phyloP scores from a whole-genome alignment of 2,797 vertebrate genomes.

The Glossophaga mutica region DNA sequence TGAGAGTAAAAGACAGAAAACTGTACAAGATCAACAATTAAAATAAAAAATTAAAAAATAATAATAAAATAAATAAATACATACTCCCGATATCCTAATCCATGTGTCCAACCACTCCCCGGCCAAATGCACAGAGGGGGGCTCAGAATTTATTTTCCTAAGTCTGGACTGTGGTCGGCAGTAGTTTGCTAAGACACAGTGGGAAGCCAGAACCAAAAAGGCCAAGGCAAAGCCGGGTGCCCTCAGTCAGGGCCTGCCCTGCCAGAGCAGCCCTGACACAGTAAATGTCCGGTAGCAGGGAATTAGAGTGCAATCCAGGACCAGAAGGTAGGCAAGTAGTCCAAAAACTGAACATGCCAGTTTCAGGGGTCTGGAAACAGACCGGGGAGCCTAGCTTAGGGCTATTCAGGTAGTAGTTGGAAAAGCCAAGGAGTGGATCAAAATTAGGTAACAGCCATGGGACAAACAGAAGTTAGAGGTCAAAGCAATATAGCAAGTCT shows the following conservation, averaged over 20 bases:
- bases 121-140: not conserved
- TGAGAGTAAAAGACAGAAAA: too few relatives aligned
- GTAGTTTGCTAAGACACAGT: not conserved
- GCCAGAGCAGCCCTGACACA: not conserved
- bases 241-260: not conserved
- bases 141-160: not conserved
- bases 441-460: slow-evolving; percentile 24
- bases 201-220: not conserved
- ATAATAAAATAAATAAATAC: too few relatives aligned
- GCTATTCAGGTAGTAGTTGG: not conserved
- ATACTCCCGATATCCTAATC: not conserved
- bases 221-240: not conserved
- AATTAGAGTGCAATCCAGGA: not conserved
- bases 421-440: not conserved
- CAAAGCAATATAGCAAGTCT: not conserved
- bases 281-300: not conserved
- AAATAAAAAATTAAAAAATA: too few relatives aligned
- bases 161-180: not conserved
- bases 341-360: not conserved
- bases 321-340: not conserved
- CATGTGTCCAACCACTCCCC: not conserved
- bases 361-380: not conserved
- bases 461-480: slow-evolving; percentile 41
- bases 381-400: not conserved
- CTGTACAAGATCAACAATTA: too few relatives aligned